Evolutionary conservation across 2,113 vertebrate species (phyloP).

Genomic region (Pimephales promelas): DNA sequence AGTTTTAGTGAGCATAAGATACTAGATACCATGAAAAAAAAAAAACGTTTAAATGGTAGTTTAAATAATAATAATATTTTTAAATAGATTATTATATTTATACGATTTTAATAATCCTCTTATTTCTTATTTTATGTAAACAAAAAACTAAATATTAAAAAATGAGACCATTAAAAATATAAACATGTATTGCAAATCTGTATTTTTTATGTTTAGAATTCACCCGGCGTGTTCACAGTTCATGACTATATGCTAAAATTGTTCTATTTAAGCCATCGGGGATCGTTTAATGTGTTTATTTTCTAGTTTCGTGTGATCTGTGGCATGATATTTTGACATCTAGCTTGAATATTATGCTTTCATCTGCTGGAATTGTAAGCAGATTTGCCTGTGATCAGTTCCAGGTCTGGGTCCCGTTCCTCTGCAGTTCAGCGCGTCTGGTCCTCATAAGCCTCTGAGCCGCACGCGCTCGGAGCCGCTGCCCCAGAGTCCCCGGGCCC

Average conservation of each 20-base stretch:
- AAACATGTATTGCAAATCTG: background rate
- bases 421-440: constrained; percentile 81
- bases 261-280: constrained; percentile 6
- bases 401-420: constrained; percentile 82
- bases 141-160: too few relatives aligned
- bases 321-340: constrained; percentile 22
- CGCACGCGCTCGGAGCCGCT: constrained; percentile 92
- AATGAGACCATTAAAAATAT: background rate
- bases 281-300: background rate
- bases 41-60: background rate
- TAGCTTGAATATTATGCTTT: constrained; percentile 17
- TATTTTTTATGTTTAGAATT: background rate
- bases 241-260: background rate
- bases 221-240: background rate
- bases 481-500: constrained; percentile 80
- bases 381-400: constrained; percentile 65
- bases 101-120: background rate
- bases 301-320: background rate
- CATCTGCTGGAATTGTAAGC: constrained; percentile 5
- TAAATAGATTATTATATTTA: background rate
- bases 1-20: too few relatives aligned
- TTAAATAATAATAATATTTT: background rate
- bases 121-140: background rate
- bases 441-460: constrained; percentile 83
- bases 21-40: too few relatives aligned